A percentile compares a stretch with the other conserved stretches of the same genome.
These are phyloP conservation scores for Chloroceryle inda DNA, from an alignment of 2,797 vertebrate genomes.

Conservation along the genomic window DNA sequence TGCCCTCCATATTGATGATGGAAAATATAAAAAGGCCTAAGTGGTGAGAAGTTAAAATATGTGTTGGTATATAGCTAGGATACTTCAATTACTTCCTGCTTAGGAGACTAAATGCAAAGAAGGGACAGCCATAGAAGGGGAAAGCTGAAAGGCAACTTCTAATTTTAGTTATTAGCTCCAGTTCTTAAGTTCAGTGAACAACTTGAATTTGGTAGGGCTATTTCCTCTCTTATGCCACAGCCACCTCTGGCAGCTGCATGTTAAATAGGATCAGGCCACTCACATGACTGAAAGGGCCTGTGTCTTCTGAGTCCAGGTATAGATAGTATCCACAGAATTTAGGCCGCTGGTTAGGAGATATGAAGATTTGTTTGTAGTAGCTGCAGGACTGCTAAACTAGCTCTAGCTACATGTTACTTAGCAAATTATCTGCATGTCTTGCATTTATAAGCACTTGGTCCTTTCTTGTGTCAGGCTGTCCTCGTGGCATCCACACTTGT, in stretches of 20 bases:
- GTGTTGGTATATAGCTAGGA: not conserved
- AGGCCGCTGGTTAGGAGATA: not conserved
- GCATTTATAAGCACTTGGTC: not conserved
- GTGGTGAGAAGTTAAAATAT: not conserved
- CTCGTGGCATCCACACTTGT: not conserved
- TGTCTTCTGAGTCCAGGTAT: not conserved
- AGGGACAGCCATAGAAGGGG: not conserved
- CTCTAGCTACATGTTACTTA: not conserved
- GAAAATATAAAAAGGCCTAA: not conserved
- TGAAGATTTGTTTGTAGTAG: not conserved
- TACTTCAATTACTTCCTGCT: not conserved
- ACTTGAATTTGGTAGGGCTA: not conserved
- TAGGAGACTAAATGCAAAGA: not conserved
- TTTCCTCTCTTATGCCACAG: not conserved
- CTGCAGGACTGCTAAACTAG: accelerated
- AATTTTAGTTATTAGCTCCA: not conserved
- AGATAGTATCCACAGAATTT: not conserved
- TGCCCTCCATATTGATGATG: not conserved
- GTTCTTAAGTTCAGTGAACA: not conserved
- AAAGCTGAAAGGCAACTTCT: not conserved
- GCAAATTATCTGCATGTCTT: not conserved
- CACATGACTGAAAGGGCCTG: not conserved
- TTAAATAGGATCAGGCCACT: not conserved
- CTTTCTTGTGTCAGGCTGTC: not conserved
- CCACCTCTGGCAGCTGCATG: not conserved